A percentile compares a stretch with the other conserved stretches of the same genome.
Conservation (phyloP, 2,113 vertebrate genomes). For the Sylvilagus bachmani region DNA sequence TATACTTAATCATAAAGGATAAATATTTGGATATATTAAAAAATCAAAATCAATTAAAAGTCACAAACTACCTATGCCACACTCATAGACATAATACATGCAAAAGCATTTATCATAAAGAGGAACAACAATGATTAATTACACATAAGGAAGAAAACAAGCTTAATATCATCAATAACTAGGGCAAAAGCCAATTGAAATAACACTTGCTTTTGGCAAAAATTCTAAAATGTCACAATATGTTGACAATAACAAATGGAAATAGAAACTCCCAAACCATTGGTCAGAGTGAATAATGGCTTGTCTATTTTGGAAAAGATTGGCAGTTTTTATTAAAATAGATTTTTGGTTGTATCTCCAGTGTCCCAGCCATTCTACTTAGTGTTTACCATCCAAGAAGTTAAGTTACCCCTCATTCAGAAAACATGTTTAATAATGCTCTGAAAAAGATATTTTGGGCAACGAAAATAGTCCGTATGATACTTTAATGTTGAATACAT, state of each 20-base stretch:
- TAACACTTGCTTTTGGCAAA: not conserved
- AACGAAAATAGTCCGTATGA: not conserved
- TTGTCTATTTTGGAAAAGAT: not conserved
- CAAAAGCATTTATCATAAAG: not conserved
- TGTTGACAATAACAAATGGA: not conserved
- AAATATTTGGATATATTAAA: constrained; percentile 12
- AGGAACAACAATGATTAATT: not conserved
- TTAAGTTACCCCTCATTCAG: not conserved
- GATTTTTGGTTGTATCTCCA: not conserved
- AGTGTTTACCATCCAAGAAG: not conserved
- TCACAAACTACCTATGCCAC: not conserved
- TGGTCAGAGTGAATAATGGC: not conserved
- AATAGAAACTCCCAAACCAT: not conserved
- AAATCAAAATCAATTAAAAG: constrained; percentile 54
- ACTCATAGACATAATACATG: not conserved
- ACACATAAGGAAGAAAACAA: constrained; percentile 1
- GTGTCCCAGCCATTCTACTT: not conserved
- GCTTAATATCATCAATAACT: not conserved
- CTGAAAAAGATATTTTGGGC: not conserved
- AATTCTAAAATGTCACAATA: constrained; percentile 3
- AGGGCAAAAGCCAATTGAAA: not conserved
- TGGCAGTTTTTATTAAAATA: not conserved
- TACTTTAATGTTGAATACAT: not conserved
- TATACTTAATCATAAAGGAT: not conserved
- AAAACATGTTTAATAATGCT: not conserved